phyloP scores from a whole-genome alignment of 2,113 vertebrate species.

The Zosterops japonicus region DNA sequence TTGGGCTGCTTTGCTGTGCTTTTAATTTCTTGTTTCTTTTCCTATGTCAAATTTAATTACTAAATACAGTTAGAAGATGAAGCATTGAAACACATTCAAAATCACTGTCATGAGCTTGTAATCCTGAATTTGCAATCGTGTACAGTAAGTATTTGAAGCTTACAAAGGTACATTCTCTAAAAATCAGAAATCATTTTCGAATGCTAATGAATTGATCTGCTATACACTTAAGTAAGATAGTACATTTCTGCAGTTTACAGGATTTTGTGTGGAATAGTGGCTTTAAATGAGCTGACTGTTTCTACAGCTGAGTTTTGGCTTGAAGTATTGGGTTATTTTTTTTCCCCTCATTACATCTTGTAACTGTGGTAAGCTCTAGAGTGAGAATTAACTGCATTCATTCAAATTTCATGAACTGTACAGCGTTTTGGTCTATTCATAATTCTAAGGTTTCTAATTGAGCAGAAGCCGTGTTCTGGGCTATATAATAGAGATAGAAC shows the following conservation, averaged over 20 bases:
- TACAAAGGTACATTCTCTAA: background rate
- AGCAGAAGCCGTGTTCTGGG: background rate
- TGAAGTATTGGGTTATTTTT: background rate
- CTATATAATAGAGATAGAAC: background rate
- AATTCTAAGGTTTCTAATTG: background rate
- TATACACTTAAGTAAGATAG: background rate
- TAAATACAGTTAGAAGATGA: conserved; percentile 85
- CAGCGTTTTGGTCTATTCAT: background rate
- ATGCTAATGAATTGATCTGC: background rate
- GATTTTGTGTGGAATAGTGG: background rate
- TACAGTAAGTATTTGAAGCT: conserved; percentile 77
- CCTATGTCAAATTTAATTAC: background rate
- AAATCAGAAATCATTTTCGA: background rate
- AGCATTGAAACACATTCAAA: conserved; percentile 89
- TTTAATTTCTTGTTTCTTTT: conserved; percentile 47
- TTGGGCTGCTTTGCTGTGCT: background rate
- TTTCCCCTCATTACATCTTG: background rate
- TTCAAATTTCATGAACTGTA: background rate
- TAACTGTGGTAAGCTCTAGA: background rate
- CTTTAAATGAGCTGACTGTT: background rate
- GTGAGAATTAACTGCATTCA: background rate
- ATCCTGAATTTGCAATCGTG: conserved; percentile 92
- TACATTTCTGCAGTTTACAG: background rate
- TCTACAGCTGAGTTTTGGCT: background rate
- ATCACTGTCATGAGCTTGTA: conserved; percentile 87